Evolutionary conservation across 2,797 vertebrate species (phyloP).

Genomic region (Eutrigla gurnardus): DNA sequence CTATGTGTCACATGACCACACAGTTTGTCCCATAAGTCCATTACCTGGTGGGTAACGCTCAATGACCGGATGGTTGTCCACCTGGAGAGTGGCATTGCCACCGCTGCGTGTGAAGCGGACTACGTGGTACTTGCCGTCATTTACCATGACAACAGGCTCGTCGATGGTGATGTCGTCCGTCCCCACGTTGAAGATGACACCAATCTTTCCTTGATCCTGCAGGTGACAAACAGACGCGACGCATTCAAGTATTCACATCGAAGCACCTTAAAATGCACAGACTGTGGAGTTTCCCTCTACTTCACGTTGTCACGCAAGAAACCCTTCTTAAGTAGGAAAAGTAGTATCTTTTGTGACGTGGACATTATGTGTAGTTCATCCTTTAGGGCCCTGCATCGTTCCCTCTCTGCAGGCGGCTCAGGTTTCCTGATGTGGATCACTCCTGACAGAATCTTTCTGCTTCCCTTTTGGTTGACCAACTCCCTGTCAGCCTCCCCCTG

Average conservation of each 20-base stretch:
- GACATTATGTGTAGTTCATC: slow-evolving; percentile 57
- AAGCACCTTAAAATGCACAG: background rate
- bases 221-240: slow-evolving; percentile 22
- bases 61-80: slow-evolving; percentile 96
- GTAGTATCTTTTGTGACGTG: slow-evolving; percentile 60
- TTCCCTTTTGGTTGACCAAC: slow-evolving; percentile 75
- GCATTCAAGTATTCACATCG: background rate
- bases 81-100: slow-evolving; percentile 95
- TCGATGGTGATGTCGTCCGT: slow-evolving; percentile 96
- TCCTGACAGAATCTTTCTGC: slow-evolving; percentile 81
- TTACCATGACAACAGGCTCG: slow-evolving; percentile 91
- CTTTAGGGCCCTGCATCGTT: slow-evolving; percentile 69
- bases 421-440: slow-evolving; percentile 76
- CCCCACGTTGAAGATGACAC: slow-evolving; percentile 96
- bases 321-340: slow-evolving; percentile 40
- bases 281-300: background rate
- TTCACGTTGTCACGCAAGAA: slow-evolving; percentile 4
- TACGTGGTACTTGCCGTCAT: slow-evolving; percentile 96
- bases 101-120: slow-evolving; percentile 96
- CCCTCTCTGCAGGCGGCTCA: slow-evolving; percentile 57
- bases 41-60: slow-evolving; percentile 96
- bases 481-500: slow-evolving; percentile 51
- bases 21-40: slow-evolving; percentile 45
- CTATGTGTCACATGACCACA: slow-evolving; percentile 13
- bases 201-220: slow-evolving; percentile 94